Conservation (phyloP, 1,140 invertebrate species). For the Hyposmocoma kahamanoa region DNA sequence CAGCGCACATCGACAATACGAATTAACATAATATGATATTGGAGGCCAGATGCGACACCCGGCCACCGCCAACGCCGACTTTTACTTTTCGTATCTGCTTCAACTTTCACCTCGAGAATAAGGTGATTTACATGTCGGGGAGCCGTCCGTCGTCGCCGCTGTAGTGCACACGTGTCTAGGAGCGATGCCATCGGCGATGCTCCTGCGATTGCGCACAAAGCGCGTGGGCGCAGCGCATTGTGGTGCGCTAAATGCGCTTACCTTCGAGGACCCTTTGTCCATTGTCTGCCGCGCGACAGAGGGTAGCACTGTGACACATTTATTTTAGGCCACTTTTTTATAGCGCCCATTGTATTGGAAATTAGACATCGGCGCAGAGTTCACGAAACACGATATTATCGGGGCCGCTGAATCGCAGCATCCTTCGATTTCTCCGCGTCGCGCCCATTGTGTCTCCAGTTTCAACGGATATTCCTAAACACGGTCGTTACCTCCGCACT, state of each 20-base stretch:
- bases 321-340: constrained; percentile 68
- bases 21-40: constrained; percentile 52
- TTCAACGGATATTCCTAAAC: constrained; percentile 32
- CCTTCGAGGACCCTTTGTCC: constrained; percentile 51
- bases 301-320: constrained; percentile 71
- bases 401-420: constrained; percentile 35
- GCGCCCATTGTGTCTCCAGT: constrained; percentile 35
- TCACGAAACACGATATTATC: constrained; percentile 65
- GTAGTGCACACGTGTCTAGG: constrained; percentile 42
- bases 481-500: constrained; percentile 21
- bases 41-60: constrained; percentile 37
- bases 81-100: constrained; percentile 58
- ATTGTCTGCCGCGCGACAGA: constrained; percentile 54
- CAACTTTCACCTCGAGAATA: constrained; percentile 67
- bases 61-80: constrained; percentile 38
- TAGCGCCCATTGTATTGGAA: constrained; percentile 65
- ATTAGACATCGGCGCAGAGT: constrained; percentile 63
- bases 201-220: constrained; percentile 47
- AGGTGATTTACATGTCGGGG: constrained; percentile 57
- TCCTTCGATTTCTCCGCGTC: constrained; percentile 40
- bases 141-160: constrained; percentile 10
- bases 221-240: constrained; percentile 56
- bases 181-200: constrained; percentile 36
- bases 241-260: constrained; percentile 43
- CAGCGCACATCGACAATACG: constrained; percentile 23